Evolutionary conservation across 2,888 invertebrate genomes (phyloP), one percentile per base, ranked within the genome.

Genomic region (Melanchra persicariae): DNA sequence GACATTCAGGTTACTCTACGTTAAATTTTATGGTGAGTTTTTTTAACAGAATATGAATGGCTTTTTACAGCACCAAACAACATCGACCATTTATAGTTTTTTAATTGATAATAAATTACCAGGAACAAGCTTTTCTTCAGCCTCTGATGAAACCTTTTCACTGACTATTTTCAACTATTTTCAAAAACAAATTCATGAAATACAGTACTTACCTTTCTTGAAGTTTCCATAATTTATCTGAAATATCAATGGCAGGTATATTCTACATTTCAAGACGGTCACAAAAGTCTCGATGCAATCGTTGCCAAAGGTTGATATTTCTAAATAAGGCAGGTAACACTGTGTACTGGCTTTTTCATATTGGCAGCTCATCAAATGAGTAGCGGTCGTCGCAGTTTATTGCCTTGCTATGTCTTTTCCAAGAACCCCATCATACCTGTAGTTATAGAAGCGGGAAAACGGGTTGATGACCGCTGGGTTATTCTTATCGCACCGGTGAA

Each of bases 381-480:
- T 30, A n/a, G 2, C 12, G 0, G 22, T 17, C 22, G 22, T 26
- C 10, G 6, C n/a, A 77, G 19, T 68, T 43, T 43, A 75, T 40
- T n/a, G 37, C 9, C 17, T 2, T 1, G 26, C 2, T 15, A 19
- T 57, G 34, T 51, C 26, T 43, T 59, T 75, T 45, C 22, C 22
- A 26, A 49, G 77, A 57, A 68, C 22, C 9, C 12, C 12, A 3
- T 30, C 22, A 77, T 37, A 19, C 12, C 15, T 66, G n/a, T 26
- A 17, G 52, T 40, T 12, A 49, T 22, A 37, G 26, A 49, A 51
- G 52, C 30, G 69, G 55, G n/a, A 19, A 57, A 37, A 51, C 26
- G 43, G 77, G 72, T 57, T 37, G 34, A 24, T 57, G 77, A 51
- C 57, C 77, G 43, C 49, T 49, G 2, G 26, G 26, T 19, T 55